Evolutionary conservation across 2,888 invertebrate genomes (phyloP), one percentile per base, ranked within the genome.

Genomic region (Liopterus haemorrhoidalis): DNA sequence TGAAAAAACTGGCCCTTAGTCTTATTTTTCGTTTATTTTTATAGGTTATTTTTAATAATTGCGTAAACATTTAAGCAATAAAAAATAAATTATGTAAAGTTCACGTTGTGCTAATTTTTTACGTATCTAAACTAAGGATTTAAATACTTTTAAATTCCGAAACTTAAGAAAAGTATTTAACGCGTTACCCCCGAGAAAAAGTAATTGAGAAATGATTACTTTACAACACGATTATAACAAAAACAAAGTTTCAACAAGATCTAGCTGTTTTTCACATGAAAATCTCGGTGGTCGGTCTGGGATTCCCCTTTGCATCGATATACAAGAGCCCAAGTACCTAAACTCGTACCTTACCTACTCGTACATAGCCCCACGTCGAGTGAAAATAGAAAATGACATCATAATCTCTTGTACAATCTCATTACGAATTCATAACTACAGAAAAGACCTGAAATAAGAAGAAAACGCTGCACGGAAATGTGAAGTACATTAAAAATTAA

Each of bases 381-480:
- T 11, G 44, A 54, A 54, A 56, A 54, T 55, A 55, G 54, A 55
- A 54, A 55, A 55, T 53, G 54, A 54, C 55, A 51, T 73, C 73
- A 67, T 74, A 74, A 74, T 74, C 69, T 74, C 70, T 69, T 70
- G 66, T 62, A 71, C 72, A 70, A 75, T 74, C 75, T 75, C 73
- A 75, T 75, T 75, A 75, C 72, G 74, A 75, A 74, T 74, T 75
- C 74, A 75, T 74, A 75, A 73, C 70, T 72, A 67, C 45, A 52
- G 50, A 49, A 69, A 70, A 70, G 69, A 68, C 70, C 73, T 68
- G 66, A 67, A 72, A 70, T 72, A 71, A 70, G 68, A 64, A 70
- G 69, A 71, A 70, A 66, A 66, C 63, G 62, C 66, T 68, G 63
- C 60, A 48, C 24, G 48, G 47, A 59, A 60, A 59, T 58, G 56